Conservation (phyloP, 2,888 invertebrate genomes). For the Pediacus dermestoides region DNA sequence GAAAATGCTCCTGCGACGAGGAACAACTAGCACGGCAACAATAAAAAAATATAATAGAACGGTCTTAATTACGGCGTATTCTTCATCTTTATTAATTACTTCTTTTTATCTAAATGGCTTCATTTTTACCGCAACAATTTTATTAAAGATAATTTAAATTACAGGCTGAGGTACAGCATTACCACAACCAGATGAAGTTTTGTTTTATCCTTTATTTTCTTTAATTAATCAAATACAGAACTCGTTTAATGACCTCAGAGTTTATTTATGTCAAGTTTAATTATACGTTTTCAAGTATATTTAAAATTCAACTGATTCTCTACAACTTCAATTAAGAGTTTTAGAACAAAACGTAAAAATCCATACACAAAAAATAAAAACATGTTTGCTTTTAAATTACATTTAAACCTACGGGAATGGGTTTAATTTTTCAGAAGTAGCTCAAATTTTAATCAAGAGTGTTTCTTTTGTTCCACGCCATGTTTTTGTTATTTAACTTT, state of each 20-base stretch:
- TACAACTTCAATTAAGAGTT: slow-evolving; percentile 4
- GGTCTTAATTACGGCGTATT: slow-evolving; percentile 1
- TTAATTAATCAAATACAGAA: slow-evolving; percentile 9
- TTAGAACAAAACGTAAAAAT: slow-evolving; percentile 1
- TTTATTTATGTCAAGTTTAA: slow-evolving; percentile 9
- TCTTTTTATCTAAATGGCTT: slow-evolving; percentile 1
- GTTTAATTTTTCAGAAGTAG: slow-evolving; percentile 4
- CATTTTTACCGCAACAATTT: slow-evolving; percentile 2
- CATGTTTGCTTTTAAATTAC: slow-evolving; percentile 5
- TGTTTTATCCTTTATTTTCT: slow-evolving; percentile 6
- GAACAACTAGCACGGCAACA: not conserved
- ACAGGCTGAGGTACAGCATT: slow-evolving; percentile 1
- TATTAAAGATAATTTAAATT: slow-evolving; percentile 1
- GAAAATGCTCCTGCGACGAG: no score
- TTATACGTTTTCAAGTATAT: slow-evolving; percentile 6
- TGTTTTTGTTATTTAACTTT: no score
- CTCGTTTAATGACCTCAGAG: slow-evolving; percentile 5
- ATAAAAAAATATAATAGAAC: not conserved
- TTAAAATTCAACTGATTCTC: slow-evolving; percentile 4
- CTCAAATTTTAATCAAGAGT: no score
- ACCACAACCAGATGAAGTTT: slow-evolving; percentile 2
- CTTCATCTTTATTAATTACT: slow-evolving; percentile 1
- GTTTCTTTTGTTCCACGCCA: no score
- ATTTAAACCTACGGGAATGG: slow-evolving; percentile 3
- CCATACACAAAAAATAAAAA: slow-evolving; percentile 1